Evolutionary conservation across 2,797 vertebrate species (phyloP).

Genomic region (Morus bassanus): DNA sequence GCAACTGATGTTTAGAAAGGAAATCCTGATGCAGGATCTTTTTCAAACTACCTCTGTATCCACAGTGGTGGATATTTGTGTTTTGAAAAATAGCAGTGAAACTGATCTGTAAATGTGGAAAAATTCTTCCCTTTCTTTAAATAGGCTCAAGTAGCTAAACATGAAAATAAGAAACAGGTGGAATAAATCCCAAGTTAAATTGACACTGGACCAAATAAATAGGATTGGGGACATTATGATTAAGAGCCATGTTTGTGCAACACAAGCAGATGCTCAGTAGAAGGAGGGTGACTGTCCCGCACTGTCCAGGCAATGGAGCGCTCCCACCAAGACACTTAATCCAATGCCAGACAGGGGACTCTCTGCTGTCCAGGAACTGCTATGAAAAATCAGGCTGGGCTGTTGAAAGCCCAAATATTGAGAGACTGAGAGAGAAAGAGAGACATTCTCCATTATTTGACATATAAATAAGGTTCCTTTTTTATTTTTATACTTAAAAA

Average conservation of each 20-base stretch:
- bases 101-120: neutral
- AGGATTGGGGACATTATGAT: slow-evolving; percentile 36
- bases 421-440: too few species aligned
- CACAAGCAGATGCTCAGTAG: slow-evolving; percentile 15
- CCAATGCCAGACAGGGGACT: neutral
- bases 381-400: neutral
- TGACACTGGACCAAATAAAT: slow-evolving; percentile 45
- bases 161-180: neutral
- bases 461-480: neutral
- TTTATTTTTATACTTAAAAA: neutral
- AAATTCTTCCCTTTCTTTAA: neutral
- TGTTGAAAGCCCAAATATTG: neutral
- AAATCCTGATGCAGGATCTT: neutral
- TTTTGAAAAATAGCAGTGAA: neutral
- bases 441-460: neutral
- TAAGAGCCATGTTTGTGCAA: slow-evolving; percentile 29
- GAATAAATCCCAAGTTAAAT: slow-evolving; percentile 43
- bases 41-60: neutral
- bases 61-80: neutral
- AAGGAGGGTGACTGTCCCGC: neutral
- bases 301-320: neutral
- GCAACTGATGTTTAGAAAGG: neutral
- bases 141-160: neutral
- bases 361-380: neutral
- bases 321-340: neutral